Evolutionary conservation across 92 coral and sea anemone species (phyloP), one percentile per base, ranked within the genome.

Genomic region (Plumapathes pennacea): DNA sequence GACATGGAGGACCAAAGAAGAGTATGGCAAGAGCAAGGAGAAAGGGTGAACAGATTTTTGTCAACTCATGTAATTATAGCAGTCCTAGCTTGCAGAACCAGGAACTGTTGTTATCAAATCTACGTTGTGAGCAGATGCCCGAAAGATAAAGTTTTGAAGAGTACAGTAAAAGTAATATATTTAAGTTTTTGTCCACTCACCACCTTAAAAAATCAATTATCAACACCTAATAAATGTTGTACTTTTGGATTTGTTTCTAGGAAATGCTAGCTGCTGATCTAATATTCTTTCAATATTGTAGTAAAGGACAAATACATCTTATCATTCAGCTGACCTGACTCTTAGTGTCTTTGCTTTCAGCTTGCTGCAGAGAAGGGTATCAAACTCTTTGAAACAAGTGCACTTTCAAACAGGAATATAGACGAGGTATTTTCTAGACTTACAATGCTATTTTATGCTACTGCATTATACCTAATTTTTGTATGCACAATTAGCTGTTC

Each of bases 351-450:
- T 17, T 15, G 14, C 20, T 54, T 82, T 54, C 79, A 94, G 99
- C 77, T 94, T 50, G 90, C 99, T 49, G 76, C 89, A 39, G 96
- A 94, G 50, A 81, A 68, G 66, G 86, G 86, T 48, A 81, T 94
- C 54, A 72, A 83, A 29, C 85, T 94, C 32, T 88, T 75, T 81
- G 99, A 94, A 75, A 94, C 99, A 67, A 94, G 99, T 85, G 99
- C 99, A 23, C 89, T 70, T 61, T 70, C 96, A 42, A 86, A 94
- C 60, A 71, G 80, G 11, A 94, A 94, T 62, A 89, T 94, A 49
- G 99, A 92, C 51, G 83, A 84, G 61, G 98, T 84, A 73, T 67
- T 18, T 5, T 21, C 43, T 5, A 17, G n/a, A 3, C 33, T 53
- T 24, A 17, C 37, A 25, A n/a, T 4, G 29, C 3, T 11, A 10